These are phyloP conservation scores for Macrotis lagotis DNA, from an alignment of 2,113 vertebrate species.

Conservation along the genomic window DNA sequence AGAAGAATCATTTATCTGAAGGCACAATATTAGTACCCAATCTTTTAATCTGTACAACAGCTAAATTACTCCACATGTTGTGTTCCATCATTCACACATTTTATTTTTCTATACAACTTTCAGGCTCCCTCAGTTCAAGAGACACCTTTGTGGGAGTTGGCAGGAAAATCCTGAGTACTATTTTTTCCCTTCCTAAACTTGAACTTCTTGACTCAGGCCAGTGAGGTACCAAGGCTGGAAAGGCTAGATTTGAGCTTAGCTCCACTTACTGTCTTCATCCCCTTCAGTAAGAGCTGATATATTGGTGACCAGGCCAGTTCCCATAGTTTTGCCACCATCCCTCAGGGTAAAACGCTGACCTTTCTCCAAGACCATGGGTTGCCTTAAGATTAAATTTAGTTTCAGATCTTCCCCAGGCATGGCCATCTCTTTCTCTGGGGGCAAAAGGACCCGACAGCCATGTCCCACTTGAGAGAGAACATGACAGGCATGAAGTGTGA, in stretches of 20 bases:
- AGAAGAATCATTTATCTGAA: background rate
- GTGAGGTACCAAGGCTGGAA: background rate
- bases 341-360: slow-evolving; percentile 93
- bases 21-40: background rate
- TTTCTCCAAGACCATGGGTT: slow-evolving; percentile 92
- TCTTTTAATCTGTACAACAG: background rate
- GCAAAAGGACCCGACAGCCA: slow-evolving; percentile 88
- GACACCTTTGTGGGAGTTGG: background rate
- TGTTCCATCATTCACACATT: slow-evolving; percentile 59
- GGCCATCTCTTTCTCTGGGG: slow-evolving; percentile 90
- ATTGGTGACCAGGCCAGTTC: slow-evolving; percentile 91
- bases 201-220: background rate
- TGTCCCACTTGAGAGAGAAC: slow-evolving; percentile 96
- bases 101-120: slow-evolving; percentile 43
- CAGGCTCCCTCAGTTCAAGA: slow-evolving; percentile 43
- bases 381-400: slow-evolving; percentile 85
- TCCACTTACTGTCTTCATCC: slow-evolving; percentile 69
- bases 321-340: slow-evolving; percentile 92
- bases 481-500: slow-evolving; percentile 92
- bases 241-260: slow-evolving; percentile 48
- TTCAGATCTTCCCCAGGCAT: slow-evolving; percentile 93
- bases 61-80: background rate
- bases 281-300: slow-evolving; percentile 73
- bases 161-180: slow-evolving; percentile 3
- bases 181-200: background rate